Conservation (phyloP, 2,797 vertebrate genomes). For the Lateolabrax maculatus region DNA sequence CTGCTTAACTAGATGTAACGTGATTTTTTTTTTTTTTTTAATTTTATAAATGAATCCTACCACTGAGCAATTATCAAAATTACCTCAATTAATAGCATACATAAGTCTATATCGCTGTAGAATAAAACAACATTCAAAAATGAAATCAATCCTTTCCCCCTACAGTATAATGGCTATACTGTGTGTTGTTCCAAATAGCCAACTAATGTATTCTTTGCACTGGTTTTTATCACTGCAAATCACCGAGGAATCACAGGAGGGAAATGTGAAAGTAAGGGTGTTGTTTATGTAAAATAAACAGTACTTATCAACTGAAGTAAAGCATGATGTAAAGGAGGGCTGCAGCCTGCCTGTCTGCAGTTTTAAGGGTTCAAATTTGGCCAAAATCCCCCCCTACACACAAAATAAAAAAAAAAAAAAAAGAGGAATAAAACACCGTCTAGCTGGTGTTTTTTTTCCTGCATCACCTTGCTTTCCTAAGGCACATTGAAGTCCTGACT, state of each 20-base stretch:
- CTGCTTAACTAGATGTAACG: constrained; percentile 45
- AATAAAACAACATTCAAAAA: constrained; percentile 68
- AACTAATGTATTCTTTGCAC: constrained; percentile 22
- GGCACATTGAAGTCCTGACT: constrained; percentile 90
- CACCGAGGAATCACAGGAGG: constrained; percentile 27
- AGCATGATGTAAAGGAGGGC: constrained; percentile 38
- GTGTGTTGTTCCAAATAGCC: constrained; percentile 18
- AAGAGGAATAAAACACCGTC: constrained; percentile 49
- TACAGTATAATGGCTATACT: constrained; percentile 7
- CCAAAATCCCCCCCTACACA: constrained; percentile 48
- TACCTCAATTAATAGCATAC: constrained; percentile 64
- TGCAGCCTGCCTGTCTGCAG: constrained; percentile 48
- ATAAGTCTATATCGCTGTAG: constrained; percentile 56
- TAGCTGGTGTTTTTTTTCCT: constrained; percentile 62
- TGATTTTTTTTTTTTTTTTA: constrained; percentile 4
- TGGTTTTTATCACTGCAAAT: constrained; percentile 61
- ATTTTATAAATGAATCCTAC: constrained; percentile 63
- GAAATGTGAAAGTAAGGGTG: constrained; percentile 17
- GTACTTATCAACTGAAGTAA: constrained; percentile 42
- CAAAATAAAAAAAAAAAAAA: not conserved
- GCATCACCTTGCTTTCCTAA: constrained; percentile 87
- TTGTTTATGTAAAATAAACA: constrained; percentile 53
- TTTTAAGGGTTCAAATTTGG: constrained; percentile 60
- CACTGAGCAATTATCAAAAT: constrained; percentile 73
- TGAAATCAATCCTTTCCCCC: constrained; percentile 53